A percentile compares a stretch with the other conserved stretches of the same genome.
Evolutionary conservation across 1,140 invertebrate species (phyloP).

Genomic region (Magallana angulata): DNA sequence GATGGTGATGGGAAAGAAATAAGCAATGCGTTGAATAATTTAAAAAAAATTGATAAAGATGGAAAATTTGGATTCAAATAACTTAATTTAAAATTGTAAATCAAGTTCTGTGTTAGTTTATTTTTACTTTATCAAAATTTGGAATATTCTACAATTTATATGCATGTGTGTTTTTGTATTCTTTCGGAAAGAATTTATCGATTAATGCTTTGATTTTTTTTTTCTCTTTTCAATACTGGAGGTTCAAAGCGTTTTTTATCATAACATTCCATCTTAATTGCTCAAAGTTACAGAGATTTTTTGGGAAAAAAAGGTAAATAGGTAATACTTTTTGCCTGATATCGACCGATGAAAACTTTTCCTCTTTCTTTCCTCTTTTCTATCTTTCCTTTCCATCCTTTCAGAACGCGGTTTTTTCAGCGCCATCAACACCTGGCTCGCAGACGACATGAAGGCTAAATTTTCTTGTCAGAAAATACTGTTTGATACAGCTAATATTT

Average conservation of each 20-base stretch:
- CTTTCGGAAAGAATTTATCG: neutral
- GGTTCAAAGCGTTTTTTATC: constrained; percentile 24
- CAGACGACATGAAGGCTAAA: neutral
- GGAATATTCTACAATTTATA: too few species aligned
- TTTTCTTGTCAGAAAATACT: constrained; percentile 34
- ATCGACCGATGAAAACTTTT: neutral
- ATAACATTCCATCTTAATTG: constrained; percentile 32
- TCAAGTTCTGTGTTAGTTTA: too few species aligned
- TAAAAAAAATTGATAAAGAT: too few species aligned
- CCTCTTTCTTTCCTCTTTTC: neutral
- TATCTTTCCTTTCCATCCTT: neutral
- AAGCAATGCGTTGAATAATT: too few species aligned
- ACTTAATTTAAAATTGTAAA: too few species aligned
- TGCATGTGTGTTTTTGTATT: neutral
- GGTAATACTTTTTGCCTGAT: neutral
- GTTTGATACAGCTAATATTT: constrained; percentile 42
- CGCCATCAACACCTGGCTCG: neutral
- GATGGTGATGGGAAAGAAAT: too few species aligned
- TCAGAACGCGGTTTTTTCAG: neutral
- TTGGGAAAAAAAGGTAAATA: constrained; percentile 6
- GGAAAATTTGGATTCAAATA: too few species aligned
- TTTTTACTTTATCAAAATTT: too few species aligned
- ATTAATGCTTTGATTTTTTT: neutral
- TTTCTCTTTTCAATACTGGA: neutral
- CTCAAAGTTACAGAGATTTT: constrained; percentile 2